Conservation (phyloP, 1,140 invertebrate species). For the Eurytemora carolleeae region DNA sequence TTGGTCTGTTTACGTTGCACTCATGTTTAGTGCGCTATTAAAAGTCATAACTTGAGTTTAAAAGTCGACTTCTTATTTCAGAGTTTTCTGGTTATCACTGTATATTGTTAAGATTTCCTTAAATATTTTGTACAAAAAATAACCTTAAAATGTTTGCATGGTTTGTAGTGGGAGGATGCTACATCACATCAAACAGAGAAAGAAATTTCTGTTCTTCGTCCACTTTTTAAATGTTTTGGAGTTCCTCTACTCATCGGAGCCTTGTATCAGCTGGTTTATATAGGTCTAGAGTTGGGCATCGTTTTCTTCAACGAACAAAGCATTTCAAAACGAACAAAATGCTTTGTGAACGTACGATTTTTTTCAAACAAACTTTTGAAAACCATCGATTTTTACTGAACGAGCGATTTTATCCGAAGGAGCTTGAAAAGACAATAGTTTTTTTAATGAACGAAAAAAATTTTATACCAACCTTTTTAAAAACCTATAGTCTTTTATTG, state of each 20-base stretch:
- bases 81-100: too few species aligned
- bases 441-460: too few species aligned
- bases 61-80: too few species aligned
- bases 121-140: too few species aligned
- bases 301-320: neutral
- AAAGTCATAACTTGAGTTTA: too few species aligned
- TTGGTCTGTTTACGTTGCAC: too few species aligned
- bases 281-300: neutral
- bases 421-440: too few species aligned
- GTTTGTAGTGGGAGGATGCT: neutral
- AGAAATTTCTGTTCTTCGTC: neutral
- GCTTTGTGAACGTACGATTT: neutral
- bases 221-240: neutral
- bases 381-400: too few species aligned
- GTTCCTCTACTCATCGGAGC: neutral
- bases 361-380: neutral
- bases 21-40: neutral
- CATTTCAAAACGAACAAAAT: neutral
- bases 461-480: too few species aligned
- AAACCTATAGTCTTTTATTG: too few species aligned
- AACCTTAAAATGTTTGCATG: neutral
- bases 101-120: neutral
- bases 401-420: too few species aligned
- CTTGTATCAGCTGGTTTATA: neutral
- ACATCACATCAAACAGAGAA: neutral